Conservation (phyloP, 2,113 vertebrate genomes). For the Lophius piscatorius region DNA sequence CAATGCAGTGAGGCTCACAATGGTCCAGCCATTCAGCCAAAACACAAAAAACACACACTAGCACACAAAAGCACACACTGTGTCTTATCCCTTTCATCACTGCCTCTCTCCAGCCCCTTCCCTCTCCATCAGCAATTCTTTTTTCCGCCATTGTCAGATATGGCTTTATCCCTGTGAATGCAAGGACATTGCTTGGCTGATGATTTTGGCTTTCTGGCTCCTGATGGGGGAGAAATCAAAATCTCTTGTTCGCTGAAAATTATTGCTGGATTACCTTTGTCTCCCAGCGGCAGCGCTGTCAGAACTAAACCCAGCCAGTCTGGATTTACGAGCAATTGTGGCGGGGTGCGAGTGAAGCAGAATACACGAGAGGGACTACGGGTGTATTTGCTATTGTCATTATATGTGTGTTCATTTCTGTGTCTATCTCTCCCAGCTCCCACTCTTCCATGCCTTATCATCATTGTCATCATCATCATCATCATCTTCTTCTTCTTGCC, state of each 20-base stretch:
- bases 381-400: conserved; percentile 22
- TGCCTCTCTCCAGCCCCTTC: conserved; percentile 44
- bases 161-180: conserved; percentile 58
- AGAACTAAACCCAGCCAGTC: conserved; percentile 25
- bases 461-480: conserved; percentile 19
- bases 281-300: conserved; percentile 44
- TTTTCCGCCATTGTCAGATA: conserved; percentile 52
- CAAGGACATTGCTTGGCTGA: conserved; percentile 60
- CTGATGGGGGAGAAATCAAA: conserved; percentile 59
- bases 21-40: conserved; percentile 22
- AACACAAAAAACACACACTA: conserved; percentile 17
- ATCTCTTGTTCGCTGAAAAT: conserved; percentile 66
- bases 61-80: conserved; percentile 22
- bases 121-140: conserved; percentile 42
- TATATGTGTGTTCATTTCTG: background rate
- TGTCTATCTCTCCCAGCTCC: background rate
- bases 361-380: background rate
- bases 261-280: conserved; percentile 66
- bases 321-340: conserved; percentile 41
- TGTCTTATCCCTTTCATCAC: conserved; percentile 55
- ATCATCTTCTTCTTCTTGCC: conserved; percentile 57
- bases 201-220: conserved; percentile 53
- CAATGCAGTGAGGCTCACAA: too few species aligned
- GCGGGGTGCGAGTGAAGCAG: background rate
- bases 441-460: conserved; percentile 1